Conservation (phyloP, 2,888 invertebrate genomes). For the Therioaphis trifolii region DNA sequence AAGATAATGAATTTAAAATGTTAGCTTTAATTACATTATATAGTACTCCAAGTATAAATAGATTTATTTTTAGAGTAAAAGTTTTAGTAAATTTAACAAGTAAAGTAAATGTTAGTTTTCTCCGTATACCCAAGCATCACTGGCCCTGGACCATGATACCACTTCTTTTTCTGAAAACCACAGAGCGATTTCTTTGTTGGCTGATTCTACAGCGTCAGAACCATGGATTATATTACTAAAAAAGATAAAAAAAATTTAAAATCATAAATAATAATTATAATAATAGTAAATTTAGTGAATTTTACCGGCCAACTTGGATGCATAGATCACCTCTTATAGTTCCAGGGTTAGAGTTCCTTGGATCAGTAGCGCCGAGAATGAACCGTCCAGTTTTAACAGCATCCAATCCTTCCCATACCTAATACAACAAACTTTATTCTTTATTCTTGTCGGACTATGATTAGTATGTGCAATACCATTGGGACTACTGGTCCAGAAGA, state of each 20-base stretch:
- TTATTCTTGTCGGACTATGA: background rate
- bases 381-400: conserved; percentile 94
- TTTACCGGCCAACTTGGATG: conserved; percentile 85
- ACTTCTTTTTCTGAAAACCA: conserved; percentile 94
- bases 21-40: background rate
- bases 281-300: background rate
- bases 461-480: conserved; percentile 74
- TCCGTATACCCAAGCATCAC: conserved; percentile 93
- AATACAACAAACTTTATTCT: conserved; percentile 49
- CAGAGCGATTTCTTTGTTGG: conserved; percentile 92
- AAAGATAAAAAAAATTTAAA: conserved; percentile 61
- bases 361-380: conserved; percentile 98
- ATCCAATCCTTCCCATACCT: conserved; percentile 95
- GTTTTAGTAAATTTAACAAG: background rate
- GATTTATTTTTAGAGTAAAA: background rate
- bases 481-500: conserved; percentile 93
- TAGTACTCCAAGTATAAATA: background rate
- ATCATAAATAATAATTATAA: background rate
- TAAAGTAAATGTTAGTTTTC: conserved; percentile 48
- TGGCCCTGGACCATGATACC: conserved; percentile 84
- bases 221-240: conserved; percentile 94
- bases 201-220: conserved; percentile 95
- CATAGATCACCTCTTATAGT: conserved; percentile 98
- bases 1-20: background rate
- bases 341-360: conserved; percentile 93